Conservation (phyloP, 2,888 invertebrate genomes). For the Sylvicola cinctus region DNA sequence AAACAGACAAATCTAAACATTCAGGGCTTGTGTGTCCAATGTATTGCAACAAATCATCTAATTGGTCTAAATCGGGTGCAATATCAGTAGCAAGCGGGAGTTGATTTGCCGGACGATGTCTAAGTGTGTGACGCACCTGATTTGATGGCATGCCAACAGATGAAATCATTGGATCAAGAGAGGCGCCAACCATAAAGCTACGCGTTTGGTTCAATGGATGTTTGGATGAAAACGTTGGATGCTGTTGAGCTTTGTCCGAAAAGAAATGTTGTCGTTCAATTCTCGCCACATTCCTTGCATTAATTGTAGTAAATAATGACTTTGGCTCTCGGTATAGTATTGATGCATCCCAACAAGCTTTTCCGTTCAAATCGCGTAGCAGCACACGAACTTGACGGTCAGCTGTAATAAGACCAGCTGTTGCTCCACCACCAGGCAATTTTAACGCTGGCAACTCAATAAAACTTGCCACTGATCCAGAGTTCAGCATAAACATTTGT, state of each 20-base stretch:
- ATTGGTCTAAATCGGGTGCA: conserved; percentile 73
- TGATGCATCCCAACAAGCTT: conserved; percentile 91
- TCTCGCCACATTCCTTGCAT: conserved; percentile 1
- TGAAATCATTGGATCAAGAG: conserved; percentile 19
- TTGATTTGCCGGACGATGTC: conserved; percentile 51
- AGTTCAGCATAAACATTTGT: conserved; percentile 68
- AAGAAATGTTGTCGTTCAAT: neutral
- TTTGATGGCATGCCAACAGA: conserved; percentile 31
- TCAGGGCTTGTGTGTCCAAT: conserved; percentile 86
- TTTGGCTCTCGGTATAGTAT: conserved; percentile 65
- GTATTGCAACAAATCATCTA: conserved; percentile 78
- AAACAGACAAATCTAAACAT: conserved; percentile 38
- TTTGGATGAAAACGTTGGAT: conserved; percentile 5
- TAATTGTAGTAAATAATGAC: conserved; percentile 7
- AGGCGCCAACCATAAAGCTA: conserved; percentile 6
- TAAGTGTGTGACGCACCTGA: conserved; percentile 45
- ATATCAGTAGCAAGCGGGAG: conserved; percentile 64
- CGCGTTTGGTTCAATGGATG: conserved; percentile 8
- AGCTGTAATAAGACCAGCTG: conserved; percentile 56
- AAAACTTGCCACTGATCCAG: conserved; percentile 65
- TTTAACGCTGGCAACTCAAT: conserved; percentile 75
- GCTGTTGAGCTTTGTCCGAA: too few relatives aligned
- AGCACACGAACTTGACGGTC: conserved; percentile 70
- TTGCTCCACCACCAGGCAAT: conserved; percentile 55
- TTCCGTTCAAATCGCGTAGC: conserved; percentile 77